phyloP scores from a whole-genome alignment of 2,797 vertebrate species.

The Nyctalus aviator region DNA sequence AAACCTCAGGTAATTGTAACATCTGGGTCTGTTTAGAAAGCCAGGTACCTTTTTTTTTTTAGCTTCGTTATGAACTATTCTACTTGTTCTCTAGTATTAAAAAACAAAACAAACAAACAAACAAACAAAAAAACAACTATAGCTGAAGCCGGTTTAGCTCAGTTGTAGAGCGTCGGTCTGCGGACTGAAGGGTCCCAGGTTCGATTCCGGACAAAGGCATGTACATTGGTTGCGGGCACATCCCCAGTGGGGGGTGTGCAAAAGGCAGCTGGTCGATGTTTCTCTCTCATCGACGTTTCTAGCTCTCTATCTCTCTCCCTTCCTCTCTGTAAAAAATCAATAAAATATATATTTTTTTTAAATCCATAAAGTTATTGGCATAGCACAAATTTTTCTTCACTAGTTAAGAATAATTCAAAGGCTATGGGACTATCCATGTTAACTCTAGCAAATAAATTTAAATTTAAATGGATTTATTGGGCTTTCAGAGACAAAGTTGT shows the following conservation, averaged over 20 bases:
- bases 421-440: background rate
- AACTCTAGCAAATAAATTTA: constrained; percentile 18
- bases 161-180: no score
- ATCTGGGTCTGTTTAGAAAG: background rate
- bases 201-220: no score
- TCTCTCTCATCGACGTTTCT: no score
- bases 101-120: background rate
- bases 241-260: no score
- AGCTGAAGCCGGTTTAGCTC: no score
- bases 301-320: no score
- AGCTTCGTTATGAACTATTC: background rate
- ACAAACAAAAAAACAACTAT: no score
- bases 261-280: no score
- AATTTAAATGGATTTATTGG: constrained; percentile 38
- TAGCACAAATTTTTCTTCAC: background rate
- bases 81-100: background rate
- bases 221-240: no score
- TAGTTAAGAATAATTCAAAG: constrained; percentile 32
- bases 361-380: background rate
- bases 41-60: constrained; percentile 7
- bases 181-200: no score
- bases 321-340: no score
- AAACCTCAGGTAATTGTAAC: constrained; percentile 23
- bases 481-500: constrained; percentile 14
- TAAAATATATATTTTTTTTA: background rate